Base-by-base conservation (phyloP, 2,113 vertebrate species). In the Trogon melanurus region DNA sequence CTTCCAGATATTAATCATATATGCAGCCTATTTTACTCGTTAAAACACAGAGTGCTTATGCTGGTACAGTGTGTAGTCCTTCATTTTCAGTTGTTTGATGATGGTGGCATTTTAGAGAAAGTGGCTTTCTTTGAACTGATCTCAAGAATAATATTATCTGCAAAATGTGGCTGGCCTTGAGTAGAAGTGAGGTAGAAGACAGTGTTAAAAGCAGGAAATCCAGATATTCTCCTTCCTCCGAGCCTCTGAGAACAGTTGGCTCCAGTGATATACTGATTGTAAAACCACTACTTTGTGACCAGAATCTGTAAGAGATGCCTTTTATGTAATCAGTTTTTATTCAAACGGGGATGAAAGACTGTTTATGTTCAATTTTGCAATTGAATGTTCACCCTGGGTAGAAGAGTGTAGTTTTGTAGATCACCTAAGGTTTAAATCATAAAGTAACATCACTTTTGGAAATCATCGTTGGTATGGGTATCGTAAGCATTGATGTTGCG, bases 211-310 rank as follows among this genome's bases (percentile, higher is more conserved):
- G 30, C 2, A 8, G 58, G 75, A 81, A 85, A 78, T 79, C 56
- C 58, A 58, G 47, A 90, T 88, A 81, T 76, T 91, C n/a, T 87
- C 11, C 27, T 82, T 81, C 65, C 56, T 89, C 64, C 45, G 26
- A 94, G 71, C 34, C 58, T 89, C 45, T 88, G 87, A 93, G 85
- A 95, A 79, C 88, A 96, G 83, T 90, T 94, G 88, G 71, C 88
- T 85, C 7, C 82, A 82, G 64, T 83, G 81, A 80, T 89, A 66
- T 79, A n/a, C 84, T 93, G 82, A 95, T 79, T 89, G 51, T 95
- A 96, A 94, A 96, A 89, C 64, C 79, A 82, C 71, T 58, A 44
- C 85, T 95, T 93, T 97, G 87, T 96, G 94, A 96, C 75, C 65
- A 90, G 93, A 89, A 95, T 95, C 79, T 78, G 36, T 94, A 92